Base-by-base conservation (phyloP, 2,888 invertebrate genomes). In the Andrena hattorfiana region DNA sequence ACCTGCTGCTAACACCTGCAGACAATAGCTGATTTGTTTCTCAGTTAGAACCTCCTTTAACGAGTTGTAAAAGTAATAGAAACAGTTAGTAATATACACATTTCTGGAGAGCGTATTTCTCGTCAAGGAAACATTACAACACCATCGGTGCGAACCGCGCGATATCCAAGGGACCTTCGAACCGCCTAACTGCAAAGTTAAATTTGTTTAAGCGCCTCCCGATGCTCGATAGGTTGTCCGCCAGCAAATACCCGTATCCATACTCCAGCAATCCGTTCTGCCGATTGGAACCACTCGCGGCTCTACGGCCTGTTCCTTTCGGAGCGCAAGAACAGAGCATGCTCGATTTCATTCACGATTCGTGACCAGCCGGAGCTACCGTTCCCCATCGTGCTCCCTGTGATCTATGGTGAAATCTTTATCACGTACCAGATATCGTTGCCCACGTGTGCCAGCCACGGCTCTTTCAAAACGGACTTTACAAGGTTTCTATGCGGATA, bases 321-420 rank as follows among this genome's bases (percentile, higher is more conserved):
- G 26, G 26, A 35, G 13, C 28, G 28, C 51, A 54, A 69, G 56
- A 51, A 28, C n/a, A 35, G 26, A 68, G 74, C 59, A 69, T 30
- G 49, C 59, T 49, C 62, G 64, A 81, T 79, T 85, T 85, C 89
- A 85, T 87, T 89, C 73, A 87, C 20, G 78, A 83, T 77, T 85
- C 82, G 85, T 84, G 84, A 83, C 85, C 71, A 32, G 73, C 64
- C 42, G 28, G 49, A 13, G 83, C 87, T 85, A 85, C 82, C 54
- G 87, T 83, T 69, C 64, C 49, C 56, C 49, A 70, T 13, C 32
- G 70, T 49, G 60, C 68, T 69, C 49, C 48, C 69, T 54, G 69
- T 77, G 87, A 87, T 89, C 77, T 77, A 83, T 85, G 85, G 77
- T 77, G 88, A 88, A 88, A 88, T 85, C 84, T 76, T 85, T 81